Conservation (phyloP, 2,888 invertebrate species). For the Penaeus monodon region DNA sequence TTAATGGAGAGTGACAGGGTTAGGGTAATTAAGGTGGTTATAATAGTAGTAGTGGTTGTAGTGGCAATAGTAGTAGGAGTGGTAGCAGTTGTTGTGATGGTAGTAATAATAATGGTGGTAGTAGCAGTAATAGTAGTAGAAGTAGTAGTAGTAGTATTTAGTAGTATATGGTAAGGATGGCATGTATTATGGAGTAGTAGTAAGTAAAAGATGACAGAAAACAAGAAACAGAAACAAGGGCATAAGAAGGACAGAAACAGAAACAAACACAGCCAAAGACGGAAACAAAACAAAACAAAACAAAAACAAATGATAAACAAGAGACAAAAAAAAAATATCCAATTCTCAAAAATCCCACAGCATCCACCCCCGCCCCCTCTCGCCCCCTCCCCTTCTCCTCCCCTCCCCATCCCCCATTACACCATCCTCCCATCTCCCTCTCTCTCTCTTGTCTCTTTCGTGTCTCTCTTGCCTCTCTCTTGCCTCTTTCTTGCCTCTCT, state of each 20-base stretch:
- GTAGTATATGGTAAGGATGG: too few species aligned
- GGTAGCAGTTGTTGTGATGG: too few species aligned
- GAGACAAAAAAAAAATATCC: background rate
- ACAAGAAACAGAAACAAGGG: background rate
- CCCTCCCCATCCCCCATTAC: slow-evolving; percentile 4
- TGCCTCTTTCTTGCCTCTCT: background rate
- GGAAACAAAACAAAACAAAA: slow-evolving; percentile 9
- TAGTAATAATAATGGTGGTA: too few species aligned
- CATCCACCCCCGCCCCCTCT: background rate
- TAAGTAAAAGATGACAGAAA: background rate
- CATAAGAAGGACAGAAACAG: background rate
- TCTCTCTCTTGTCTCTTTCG: background rate
- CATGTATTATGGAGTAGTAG: background rate
- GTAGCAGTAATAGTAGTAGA: too few species aligned
- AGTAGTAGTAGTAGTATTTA: too few species aligned
- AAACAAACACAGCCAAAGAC: background rate
- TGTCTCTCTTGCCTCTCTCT: background rate
- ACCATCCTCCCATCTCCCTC: background rate
- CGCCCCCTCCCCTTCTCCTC: slow-evolving; percentile 6
- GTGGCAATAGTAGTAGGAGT: too few species aligned
- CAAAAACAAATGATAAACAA: background rate
- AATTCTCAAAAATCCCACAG: background rate
- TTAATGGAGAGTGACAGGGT: too few species aligned
- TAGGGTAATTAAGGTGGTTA: too few species aligned
- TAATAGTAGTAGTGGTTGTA: too few species aligned